Conservation (phyloP, 2,113 vertebrate species). For the Melierax canorus region DNA sequence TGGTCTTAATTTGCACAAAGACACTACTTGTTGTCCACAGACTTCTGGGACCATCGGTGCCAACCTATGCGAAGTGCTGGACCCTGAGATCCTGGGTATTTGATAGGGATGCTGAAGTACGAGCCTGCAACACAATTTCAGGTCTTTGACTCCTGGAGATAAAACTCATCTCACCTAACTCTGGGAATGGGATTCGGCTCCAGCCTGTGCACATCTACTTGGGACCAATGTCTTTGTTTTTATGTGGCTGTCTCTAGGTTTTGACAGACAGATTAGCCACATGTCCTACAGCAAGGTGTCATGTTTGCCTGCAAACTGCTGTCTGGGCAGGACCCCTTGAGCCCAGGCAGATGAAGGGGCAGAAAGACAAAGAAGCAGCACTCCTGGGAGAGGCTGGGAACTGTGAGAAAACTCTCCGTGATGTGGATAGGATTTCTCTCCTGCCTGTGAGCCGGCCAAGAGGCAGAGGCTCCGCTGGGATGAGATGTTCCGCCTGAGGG, state of each 20-base stretch:
- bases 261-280: not conserved
- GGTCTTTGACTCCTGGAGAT: not conserved
- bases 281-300: not conserved
- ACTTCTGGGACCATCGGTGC: not conserved
- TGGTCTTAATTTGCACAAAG: not conserved
- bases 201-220: not conserved
- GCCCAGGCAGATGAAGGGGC: not conserved
- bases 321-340: not conserved
- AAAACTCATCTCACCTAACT: not conserved
- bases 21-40: not conserved
- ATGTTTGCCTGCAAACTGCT: not conserved
- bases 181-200: not conserved
- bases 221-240: not conserved
- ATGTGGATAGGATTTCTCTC: not conserved
- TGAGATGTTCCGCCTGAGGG: not conserved
- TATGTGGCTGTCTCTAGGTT: not conserved
- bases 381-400: not conserved
- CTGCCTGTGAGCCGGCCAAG: not conserved
- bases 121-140: not conserved
- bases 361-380: not conserved
- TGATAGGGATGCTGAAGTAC: not conserved
- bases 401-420: not conserved
- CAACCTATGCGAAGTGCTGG: accelerated
- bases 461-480: not conserved
- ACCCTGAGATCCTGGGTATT: accelerated